phyloP scores from a whole-genome alignment of 1,140 invertebrate species.

The Hirudo medicinalis region DNA sequence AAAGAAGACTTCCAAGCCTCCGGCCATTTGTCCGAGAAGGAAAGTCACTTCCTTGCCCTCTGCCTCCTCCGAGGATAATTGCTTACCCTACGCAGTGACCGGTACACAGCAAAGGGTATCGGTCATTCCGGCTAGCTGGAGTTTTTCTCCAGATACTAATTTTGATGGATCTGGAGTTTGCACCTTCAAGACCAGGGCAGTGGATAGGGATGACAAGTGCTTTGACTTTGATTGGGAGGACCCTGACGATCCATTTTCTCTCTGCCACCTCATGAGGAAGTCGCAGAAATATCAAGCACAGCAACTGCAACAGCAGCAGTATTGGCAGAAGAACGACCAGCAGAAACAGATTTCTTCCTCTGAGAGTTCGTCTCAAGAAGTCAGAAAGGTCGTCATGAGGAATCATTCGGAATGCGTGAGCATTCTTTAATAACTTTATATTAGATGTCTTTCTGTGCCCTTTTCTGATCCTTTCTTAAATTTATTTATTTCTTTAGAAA shows the following conservation, averaged over 20 bases:
- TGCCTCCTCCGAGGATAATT: background rate
- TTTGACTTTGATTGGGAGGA: conserved; percentile 1
- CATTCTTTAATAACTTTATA: too few species aligned
- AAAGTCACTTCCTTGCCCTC: conserved; percentile 16
- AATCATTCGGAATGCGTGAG: too few species aligned
- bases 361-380: background rate
- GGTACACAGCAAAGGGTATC: background rate
- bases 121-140: conserved; percentile 1
- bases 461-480: too few species aligned
- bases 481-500: too few species aligned
- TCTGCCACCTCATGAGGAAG: conserved; percentile 1
- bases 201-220: background rate
- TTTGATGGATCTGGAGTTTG: background rate
- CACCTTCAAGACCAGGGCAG: background rate
- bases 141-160: background rate
- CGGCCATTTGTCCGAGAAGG: conserved; percentile 8
- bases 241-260: conserved; percentile 6
- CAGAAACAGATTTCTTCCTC: background rate
- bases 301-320: background rate
- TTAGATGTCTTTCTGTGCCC: too few species aligned
- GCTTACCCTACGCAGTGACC: background rate
- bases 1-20: background rate
- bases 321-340: background rate
- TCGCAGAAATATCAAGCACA: background rate
- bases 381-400: background rate